A percentile compares a stretch with the other conserved stretches of the same genome.
Evolutionary conservation across 2,113 vertebrate genomes (phyloP).

Genomic region (Xiphias gladius): DNA sequence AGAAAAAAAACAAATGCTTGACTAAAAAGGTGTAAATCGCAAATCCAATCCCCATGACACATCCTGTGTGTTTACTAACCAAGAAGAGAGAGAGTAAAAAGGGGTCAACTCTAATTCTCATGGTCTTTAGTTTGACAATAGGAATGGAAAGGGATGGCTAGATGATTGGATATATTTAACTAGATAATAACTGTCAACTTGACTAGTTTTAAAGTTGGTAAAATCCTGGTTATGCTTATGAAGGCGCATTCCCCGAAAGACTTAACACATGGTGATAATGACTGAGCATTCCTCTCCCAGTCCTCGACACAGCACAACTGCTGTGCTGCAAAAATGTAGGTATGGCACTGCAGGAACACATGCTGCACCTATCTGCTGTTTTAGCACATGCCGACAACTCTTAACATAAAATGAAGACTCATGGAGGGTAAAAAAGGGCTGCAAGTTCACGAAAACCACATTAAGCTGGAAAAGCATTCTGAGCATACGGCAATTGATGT

Average conservation of each 20-base stretch:
- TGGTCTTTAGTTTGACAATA: slow-evolving; percentile 33
- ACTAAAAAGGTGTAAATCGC: neutral
- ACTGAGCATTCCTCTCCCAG: neutral
- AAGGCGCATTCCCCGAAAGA: neutral
- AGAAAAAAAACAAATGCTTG: neutral
- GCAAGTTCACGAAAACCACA: neutral
- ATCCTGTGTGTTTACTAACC: slow-evolving; percentile 14
- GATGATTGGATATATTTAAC: slow-evolving; percentile 7
- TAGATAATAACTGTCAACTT: slow-evolving; percentile 19
- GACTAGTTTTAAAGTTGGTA: slow-evolving; percentile 18
- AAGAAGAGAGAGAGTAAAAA: neutral
- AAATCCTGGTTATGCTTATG: neutral
- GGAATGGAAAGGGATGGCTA: neutral
- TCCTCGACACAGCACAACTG: slow-evolving; percentile 20
- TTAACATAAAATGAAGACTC: neutral
- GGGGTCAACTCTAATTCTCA: neutral
- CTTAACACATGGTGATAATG: slow-evolving; percentile 8
- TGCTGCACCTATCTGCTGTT: slow-evolving; percentile 30
- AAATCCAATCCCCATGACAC: neutral
- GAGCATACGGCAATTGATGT: neutral
- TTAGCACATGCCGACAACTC: neutral
- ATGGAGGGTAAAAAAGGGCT: neutral
- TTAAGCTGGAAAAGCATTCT: neutral
- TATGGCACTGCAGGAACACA: slow-evolving; percentile 24
- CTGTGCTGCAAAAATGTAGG: slow-evolving; percentile 8